A percentile compares a stretch with the other conserved stretches of the same genome.
Evolutionary conservation across 2,888 invertebrate genomes (phyloP).

Genomic region (Synergus itoensis): DNA sequence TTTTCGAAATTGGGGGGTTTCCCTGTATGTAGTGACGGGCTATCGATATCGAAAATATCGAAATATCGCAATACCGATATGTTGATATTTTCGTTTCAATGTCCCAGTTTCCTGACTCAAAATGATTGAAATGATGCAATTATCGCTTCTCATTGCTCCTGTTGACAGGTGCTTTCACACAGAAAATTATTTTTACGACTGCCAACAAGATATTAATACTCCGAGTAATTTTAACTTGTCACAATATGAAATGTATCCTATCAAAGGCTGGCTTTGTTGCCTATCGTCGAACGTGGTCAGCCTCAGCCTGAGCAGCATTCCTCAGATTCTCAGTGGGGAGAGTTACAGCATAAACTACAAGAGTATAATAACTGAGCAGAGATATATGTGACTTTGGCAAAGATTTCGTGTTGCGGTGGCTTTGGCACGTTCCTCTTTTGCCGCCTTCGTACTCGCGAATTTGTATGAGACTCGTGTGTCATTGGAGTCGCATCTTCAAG

Average conservation of each 20-base stretch:
- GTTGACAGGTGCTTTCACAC: neutral
- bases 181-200: neutral
- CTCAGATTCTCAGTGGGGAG: neutral
- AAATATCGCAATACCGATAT: no score
- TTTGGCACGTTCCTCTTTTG: conserved; percentile 53
- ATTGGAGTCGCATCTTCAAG: conserved; percentile 56
- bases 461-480: conserved; percentile 47
- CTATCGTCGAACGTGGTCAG: conserved; percentile 7
- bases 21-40: no score
- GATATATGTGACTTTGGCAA: conserved; percentile 59
- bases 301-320: neutral
- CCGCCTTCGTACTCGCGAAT: conserved; percentile 44
- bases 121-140: neutral
- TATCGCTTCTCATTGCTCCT: neutral
- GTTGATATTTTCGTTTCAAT: no score
- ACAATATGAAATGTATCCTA: conserved; percentile 10
- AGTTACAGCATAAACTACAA: conserved; percentile 44
- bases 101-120: neutral
- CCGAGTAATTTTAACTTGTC: conserved; percentile 32
- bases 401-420: conserved; percentile 43
- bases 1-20: no score
- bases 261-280: conserved; percentile 1
- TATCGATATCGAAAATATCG: no score
- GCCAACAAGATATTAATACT: neutral
- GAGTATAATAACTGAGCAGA: conserved; percentile 45